Base-by-base conservation (phyloP, 2,797 vertebrate species). In the Neosilurus hyrtlii region DNA sequence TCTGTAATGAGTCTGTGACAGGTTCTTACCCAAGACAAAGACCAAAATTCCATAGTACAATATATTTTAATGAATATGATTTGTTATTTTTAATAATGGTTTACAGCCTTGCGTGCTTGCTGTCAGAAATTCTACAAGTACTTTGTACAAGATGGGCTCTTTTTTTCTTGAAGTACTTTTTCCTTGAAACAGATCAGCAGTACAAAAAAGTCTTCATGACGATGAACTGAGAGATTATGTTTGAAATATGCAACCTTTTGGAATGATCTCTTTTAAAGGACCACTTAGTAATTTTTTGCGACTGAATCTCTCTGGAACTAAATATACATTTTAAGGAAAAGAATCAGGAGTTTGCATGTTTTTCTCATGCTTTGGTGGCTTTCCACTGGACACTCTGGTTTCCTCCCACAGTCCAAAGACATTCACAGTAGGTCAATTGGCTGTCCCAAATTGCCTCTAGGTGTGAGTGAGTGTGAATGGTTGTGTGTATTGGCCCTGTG, bases 61-160 rank as follows among this genome's bases (percentile, higher is more conserved):
- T 63, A 78, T 78, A 52, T 51, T 52, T 63, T 30, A 52, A 66
- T 65, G 2, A 66, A 20, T 43, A 43, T 11, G 5, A 30, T 63
- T 65, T 65, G 76, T 30, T 66, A 43, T 79, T 66, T 66, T 66
- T 10, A 30, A 14, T 30, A 30, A 7, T 65, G 76, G 26, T 79
- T 30, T 12, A 52, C 11, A 16, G 61, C 43, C 16, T 12, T 66
- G 62, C 14, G 24, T 51, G 16, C 61, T 20, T 52, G 24, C 49
- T 30, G 43, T 18, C 16, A 65, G 61, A 52, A 2, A 18, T 5
- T n/a, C n/a, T n/a, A n/a, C n/a, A n/a, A n/a, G 3, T 49, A 16
- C n/a, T 26, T 78, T 2, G 63, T 51, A 51, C 73, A 59, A 26
- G 18, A 24, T 37, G 9, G 12, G 26, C 3, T 22, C 20, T 59